These are phyloP conservation scores for Chloroceryle amazona DNA, from an alignment of 2,797 vertebrate species.

Conservation along the genomic window DNA sequence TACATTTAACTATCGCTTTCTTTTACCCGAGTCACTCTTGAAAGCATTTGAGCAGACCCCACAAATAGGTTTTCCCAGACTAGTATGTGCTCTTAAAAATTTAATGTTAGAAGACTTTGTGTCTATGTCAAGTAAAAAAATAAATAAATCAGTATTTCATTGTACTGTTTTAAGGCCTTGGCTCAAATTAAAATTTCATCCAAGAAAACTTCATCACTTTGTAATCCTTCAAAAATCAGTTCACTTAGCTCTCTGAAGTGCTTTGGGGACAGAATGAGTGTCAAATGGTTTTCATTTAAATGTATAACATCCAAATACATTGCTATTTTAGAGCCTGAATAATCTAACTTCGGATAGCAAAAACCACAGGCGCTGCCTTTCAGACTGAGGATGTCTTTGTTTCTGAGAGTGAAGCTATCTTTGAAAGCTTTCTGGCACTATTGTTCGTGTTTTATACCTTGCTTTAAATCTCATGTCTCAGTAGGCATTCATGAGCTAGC, in stretches of 20 bases:
- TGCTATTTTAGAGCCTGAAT: not conserved
- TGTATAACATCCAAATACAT: slow-evolving; percentile 42
- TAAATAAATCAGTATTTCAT: not conserved
- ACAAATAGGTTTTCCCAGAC: slow-evolving; percentile 5
- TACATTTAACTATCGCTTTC: not conserved
- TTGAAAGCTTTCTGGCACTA: not conserved
- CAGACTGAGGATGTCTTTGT: not conserved
- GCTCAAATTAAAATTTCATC: slow-evolving; percentile 52
- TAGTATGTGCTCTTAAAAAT: not conserved
- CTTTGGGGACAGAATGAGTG: not conserved
- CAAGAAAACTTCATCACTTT: slow-evolving; percentile 13
- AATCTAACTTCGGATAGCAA: slow-evolving; percentile 14
- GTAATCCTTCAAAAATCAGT: slow-evolving; percentile 15
- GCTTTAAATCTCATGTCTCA: slow-evolving; percentile 20
- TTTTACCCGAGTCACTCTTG: slow-evolving; percentile 2
- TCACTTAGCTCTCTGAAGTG: not conserved
- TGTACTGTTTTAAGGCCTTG: not conserved
- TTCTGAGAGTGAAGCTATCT: not conserved
- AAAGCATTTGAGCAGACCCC: not conserved
- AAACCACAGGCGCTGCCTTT: slow-evolving; percentile 2
- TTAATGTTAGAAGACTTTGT: not conserved
- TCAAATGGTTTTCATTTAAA: slow-evolving; percentile 33
- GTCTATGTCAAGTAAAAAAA: not conserved
- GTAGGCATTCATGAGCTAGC: not conserved
- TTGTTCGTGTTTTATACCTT: slow-evolving; percentile 7